Evolutionary conservation across 2,113 vertebrate genomes (phyloP).

Genomic region (Paralichthys olivaceus): DNA sequence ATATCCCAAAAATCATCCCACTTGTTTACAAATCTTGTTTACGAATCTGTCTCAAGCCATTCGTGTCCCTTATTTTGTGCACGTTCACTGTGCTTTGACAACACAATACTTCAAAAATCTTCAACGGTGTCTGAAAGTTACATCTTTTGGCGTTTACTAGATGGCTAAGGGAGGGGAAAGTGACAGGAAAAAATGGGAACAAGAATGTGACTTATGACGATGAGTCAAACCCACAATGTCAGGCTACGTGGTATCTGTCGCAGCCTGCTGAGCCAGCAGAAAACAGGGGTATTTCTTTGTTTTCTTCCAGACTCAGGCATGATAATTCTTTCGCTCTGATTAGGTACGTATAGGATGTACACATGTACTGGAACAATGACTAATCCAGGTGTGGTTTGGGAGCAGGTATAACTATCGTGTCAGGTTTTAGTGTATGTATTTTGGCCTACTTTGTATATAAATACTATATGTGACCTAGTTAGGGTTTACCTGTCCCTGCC

Average conservation of each 20-base stretch:
- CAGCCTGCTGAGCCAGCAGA: conserved; percentile 52
- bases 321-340: conserved; percentile 21
- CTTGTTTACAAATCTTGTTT: no score
- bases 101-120: no score
- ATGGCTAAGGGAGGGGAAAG: not conserved
- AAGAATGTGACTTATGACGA: conserved; percentile 28
- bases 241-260: conserved; percentile 20
- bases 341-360: not conserved
- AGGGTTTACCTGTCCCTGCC: conserved; percentile 64
- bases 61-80: no score
- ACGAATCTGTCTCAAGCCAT: no score
- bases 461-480: conserved; percentile 73
- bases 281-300: not conserved
- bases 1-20: no score
- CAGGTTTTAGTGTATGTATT: conserved; percentile 56
- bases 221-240: conserved; percentile 27
- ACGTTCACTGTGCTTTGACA: no score
- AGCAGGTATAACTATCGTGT: conserved; percentile 27
- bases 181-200: conserved; percentile 20
- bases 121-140: not conserved
- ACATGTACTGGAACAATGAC: conserved; percentile 15
- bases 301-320: not conserved
- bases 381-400: conserved; percentile 41
- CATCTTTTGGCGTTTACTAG: not conserved
- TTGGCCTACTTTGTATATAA: conserved; percentile 74